Percentiles rank a stretch among this genome's conserved stretches.
phyloP scores from a whole-genome alignment of 37 sponge, comb jelly and placozoan species.

The Tethya wilhelma region DNA sequence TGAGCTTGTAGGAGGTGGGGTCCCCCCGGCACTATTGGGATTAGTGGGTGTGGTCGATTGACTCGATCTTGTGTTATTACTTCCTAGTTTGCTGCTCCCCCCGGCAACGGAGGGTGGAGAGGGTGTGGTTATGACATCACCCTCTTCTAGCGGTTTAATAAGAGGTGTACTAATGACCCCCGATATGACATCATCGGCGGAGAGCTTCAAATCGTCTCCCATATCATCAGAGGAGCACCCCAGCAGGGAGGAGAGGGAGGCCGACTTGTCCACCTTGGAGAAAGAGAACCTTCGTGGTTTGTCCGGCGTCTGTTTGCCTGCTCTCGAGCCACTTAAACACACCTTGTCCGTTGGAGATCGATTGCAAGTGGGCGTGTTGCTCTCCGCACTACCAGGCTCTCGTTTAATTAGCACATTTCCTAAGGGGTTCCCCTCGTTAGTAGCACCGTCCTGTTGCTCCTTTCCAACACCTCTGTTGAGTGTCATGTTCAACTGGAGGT shows the following conservation, averaged over 20 bases:
- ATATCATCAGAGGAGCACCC: slow-evolving; percentile 13
- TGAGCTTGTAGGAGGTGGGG: no score
- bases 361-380: not conserved
- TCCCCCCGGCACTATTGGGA: slow-evolving; percentile 1
- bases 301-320: not conserved
- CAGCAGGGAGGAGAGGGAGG: no score
- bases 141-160: slow-evolving; percentile 59
- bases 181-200: slow-evolving; percentile 37
- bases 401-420: not conserved
- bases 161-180: slow-evolving; percentile 54
- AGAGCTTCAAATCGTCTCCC: slow-evolving; percentile 40
- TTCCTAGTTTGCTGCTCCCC: not conserved
- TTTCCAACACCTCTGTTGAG: no score
- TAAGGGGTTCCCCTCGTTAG: no score
- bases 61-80: not conserved
- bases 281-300: not conserved
- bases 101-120: not conserved
- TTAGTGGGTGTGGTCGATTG: not conserved
- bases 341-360: not conserved
- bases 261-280: no score
- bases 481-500: no score
- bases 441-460: no score
- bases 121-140: slow-evolving; percentile 5
- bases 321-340: not conserved
- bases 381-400: not conserved